phyloP scores from a whole-genome alignment of 2,113 vertebrate genomes.

The Labeo catla region DNA sequence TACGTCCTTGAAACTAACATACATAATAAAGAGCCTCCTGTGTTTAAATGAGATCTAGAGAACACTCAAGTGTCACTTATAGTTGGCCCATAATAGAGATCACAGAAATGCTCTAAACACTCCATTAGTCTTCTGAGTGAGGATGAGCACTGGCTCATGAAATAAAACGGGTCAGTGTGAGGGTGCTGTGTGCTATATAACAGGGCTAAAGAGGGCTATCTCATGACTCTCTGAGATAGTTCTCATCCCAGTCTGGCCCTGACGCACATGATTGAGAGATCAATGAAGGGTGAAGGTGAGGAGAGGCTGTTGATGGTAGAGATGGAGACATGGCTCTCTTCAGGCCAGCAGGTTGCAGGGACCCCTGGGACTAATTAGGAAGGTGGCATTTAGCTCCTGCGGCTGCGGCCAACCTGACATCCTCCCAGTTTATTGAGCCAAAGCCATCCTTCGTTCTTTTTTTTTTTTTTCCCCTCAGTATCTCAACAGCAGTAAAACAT shows the following conservation, averaged over 20 bases:
- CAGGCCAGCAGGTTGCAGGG: constrained; percentile 23
- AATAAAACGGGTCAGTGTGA: constrained; percentile 5
- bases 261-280: constrained; percentile 74
- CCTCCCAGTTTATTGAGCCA: constrained; percentile 48
- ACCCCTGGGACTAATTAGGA: constrained; percentile 58
- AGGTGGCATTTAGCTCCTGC: constrained; percentile 43
- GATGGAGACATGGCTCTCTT: constrained; percentile 55
- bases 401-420: constrained; percentile 24
- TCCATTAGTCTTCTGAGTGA: constrained; percentile 21
- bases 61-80: constrained; percentile 22
- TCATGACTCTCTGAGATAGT: background rate
- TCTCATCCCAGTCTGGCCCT: constrained; percentile 33
- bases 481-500: background rate
- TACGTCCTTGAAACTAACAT: background rate
- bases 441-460: background rate
- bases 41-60: background rate
- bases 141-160: constrained; percentile 26
- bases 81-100: background rate
- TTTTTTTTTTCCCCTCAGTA: background rate
- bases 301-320: constrained; percentile 54
- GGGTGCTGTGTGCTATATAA: background rate
- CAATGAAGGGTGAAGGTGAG: constrained; percentile 72
- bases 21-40: background rate
- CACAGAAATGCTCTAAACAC: constrained; percentile 11
- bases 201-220: constrained; percentile 3